Conservation (phyloP, 2,113 vertebrate species). For the Chiloscyllium plagiosum region DNA sequence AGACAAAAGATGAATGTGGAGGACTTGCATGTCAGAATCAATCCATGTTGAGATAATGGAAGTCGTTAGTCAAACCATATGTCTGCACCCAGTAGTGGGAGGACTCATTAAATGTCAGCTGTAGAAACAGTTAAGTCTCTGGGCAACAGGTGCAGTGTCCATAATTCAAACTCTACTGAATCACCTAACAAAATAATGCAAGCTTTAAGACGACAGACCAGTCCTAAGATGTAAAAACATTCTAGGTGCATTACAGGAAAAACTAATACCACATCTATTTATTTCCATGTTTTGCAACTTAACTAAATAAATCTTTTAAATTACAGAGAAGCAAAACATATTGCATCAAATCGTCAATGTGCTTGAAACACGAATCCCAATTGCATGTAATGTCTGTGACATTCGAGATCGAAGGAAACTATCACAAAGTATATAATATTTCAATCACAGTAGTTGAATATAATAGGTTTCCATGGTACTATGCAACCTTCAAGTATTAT, state of each 20-base stretch:
- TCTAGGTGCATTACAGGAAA: background rate
- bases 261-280: background rate
- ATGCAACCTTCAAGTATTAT: background rate
- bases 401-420: background rate
- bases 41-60: background rate
- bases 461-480: background rate
- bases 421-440: background rate
- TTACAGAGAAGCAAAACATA: background rate
- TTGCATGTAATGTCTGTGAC: constrained; percentile 2
- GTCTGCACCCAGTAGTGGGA: background rate
- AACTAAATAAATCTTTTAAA: background rate
- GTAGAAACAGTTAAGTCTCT: constrained; percentile 22
- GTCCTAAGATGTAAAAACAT: constrained; percentile 18
- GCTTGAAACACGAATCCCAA: background rate
- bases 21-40: constrained; percentile 21
- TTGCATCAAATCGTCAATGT: constrained; percentile 4
- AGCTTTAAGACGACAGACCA: background rate
- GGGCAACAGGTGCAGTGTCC: constrained; percentile 23
- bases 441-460: background rate
- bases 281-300: background rate
- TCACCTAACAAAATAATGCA: background rate
- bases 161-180: constrained; percentile 2
- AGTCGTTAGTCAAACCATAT: background rate
- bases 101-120: constrained; percentile 28
- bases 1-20: constrained; percentile 22